phyloP scores from a whole-genome alignment of 1,140 invertebrate species.

The Carcinoscorpius rotundicauda region DNA sequence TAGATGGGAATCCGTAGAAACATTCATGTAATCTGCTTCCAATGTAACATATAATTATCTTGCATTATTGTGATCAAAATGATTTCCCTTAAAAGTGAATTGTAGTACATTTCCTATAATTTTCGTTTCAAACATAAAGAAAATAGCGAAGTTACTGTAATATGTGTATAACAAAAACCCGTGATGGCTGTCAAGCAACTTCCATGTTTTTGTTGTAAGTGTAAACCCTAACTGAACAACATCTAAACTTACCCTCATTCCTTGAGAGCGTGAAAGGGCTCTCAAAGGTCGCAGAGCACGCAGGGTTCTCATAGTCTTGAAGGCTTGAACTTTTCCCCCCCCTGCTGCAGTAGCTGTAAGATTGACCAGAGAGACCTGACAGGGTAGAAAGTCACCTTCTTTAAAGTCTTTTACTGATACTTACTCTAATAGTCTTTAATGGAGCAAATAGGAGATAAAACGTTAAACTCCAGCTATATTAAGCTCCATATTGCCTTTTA shows the following conservation, averaged over 20 bases:
- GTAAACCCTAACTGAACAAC: neutral
- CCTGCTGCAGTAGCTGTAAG: conserved; percentile 86
- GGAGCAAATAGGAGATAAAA: too few species aligned
- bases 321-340: conserved; percentile 89
- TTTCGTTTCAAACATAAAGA: too few species aligned
- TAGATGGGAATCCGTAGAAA: too few species aligned
- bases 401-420: too few species aligned
- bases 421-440: too few species aligned
- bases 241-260: conserved; percentile 77
- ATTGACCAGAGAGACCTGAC: conserved; percentile 91
- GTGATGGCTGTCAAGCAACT: neutral
- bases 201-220: neutral
- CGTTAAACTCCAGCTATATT: too few species aligned
- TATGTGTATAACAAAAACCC: neutral
- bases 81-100: too few species aligned
- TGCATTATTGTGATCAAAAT: too few species aligned
- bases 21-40: too few species aligned
- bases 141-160: neutral
- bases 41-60: too few species aligned
- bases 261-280: conserved; percentile 93
- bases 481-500: too few species aligned
- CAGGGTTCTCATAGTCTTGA: conserved; percentile 95
- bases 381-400: conserved; percentile 24
- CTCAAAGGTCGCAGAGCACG: conserved; percentile 78
- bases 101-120: too few species aligned